Base-by-base conservation (phyloP, 2,113 vertebrate species). In the Plotosus lineatus region DNA sequence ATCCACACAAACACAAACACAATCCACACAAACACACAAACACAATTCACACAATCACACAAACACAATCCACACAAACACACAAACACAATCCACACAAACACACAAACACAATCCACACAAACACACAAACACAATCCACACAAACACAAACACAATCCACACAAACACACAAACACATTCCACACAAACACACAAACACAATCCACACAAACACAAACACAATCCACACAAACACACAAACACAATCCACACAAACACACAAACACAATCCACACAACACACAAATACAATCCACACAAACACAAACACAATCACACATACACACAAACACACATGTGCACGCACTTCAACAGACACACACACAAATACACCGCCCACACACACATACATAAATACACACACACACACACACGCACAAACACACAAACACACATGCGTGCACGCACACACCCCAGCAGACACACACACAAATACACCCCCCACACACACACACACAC, bases 401-500 rank as follows among this genome's bases (percentile, higher is more conserved):
- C 98, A 63, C 73, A 82, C 26, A 31, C 75, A 77, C 56, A 77
- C 75, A 63, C 58, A 63, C 73, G 65, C 86, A 99, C 98, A 97
- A 98, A 63, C 73, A 82, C 26, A 31, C 75, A 77, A 40, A 77
- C 75, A 63, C 58, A 63, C 73, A 77, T n/a, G n/a, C n/a, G n/a
- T n/a, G n/a, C n/a, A n/a, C n/a, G n/a, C n/a, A n/a, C n/a, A n/a
- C n/a, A n/a, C n/a, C n/a, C n/a, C n/a, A n/a, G n/a, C n/a, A n/a
- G n/a, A 99, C 98, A 97, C 98, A 63, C 73, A 82, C 26, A 31
- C 75, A 77, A 40, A 77, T 58, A 63, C 58, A 98, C 98, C 86
- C 99, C 98, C 97, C 98, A 63, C 73, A 82, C 26, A 31, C 75
- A 77, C 56, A 77, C 75, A 63, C 58, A 63, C 73, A 77, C n/a